A percentile compares a stretch with the other conserved stretches of the same genome.
These are phyloP conservation scores for Labeo rohita DNA, from an alignment of 2,113 vertebrate genomes.

Conservation along the genomic window DNA sequence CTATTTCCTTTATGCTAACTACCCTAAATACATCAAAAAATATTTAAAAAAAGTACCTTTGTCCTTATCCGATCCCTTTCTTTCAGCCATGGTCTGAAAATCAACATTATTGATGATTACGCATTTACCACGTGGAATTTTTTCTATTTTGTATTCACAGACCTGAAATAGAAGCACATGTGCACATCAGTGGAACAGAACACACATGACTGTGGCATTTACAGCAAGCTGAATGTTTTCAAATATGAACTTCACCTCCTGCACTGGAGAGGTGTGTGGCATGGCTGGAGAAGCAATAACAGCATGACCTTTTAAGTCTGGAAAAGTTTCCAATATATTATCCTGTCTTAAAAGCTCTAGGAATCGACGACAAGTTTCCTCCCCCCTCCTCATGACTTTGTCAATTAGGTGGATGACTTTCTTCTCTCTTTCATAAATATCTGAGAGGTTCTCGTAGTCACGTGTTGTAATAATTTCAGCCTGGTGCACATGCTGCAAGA, in stretches of 20 bases:
- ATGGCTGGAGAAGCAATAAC: conserved; percentile 15
- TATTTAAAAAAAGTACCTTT: conserved; percentile 53
- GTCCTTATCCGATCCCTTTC: conserved; percentile 64
- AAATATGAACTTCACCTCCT: background rate
- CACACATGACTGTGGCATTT: background rate
- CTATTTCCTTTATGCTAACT: background rate
- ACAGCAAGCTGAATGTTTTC: background rate
- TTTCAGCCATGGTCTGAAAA: background rate
- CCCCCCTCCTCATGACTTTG: conserved; percentile 66
- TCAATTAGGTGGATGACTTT: conserved; percentile 63
- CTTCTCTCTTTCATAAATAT: conserved; percentile 1
- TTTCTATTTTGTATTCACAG: conserved; percentile 58
- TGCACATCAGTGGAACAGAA: background rate
- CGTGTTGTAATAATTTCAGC: background rate
- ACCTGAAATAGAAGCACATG: conserved; percentile 46
- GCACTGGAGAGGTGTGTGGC: background rate
- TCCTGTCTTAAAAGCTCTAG: conserved; percentile 61
- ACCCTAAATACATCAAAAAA: background rate
- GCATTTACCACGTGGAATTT: conserved; percentile 65
- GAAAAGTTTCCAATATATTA: conserved; percentile 5
- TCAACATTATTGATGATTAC: conserved; percentile 70
- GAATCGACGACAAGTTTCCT: conserved; percentile 57
- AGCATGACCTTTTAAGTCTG: conserved; percentile 1
- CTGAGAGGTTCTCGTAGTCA: conserved; percentile 65
- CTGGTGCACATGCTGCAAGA: conserved; percentile 59